phyloP scores from a whole-genome alignment of 35 echinoderm and acorn worm genomes.

The Apostichopus parvimensis region DNA sequence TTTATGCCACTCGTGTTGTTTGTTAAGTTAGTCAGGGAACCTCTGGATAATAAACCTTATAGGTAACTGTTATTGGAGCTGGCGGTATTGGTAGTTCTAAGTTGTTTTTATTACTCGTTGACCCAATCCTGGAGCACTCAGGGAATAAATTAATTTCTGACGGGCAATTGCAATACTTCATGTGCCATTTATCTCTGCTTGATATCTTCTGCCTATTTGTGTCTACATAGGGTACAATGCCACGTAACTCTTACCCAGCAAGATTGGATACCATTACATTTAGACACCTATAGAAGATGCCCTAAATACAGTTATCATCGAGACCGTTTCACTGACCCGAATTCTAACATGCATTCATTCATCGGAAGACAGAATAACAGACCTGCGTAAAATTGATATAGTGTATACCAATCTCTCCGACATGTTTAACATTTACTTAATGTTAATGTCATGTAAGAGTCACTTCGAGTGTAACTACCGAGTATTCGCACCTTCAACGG shows the following conservation, averaged over 20 bases:
- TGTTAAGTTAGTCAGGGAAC: not conserved
- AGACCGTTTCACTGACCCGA: not conserved
- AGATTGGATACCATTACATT: not conserved
- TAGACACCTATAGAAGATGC: not conserved
- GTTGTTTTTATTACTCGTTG: not conserved
- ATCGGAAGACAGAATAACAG: not conserved
- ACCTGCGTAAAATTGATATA: not conserved
- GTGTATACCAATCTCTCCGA: not conserved
- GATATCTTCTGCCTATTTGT: not conserved
- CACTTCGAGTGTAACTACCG: constrained; percentile 1
- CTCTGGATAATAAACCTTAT: not conserved
- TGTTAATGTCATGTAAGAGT: constrained; percentile 26
- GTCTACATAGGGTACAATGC: not conserved
- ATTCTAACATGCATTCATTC: not conserved
- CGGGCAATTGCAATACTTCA: not conserved
- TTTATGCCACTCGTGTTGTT: not conserved
- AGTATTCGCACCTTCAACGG: constrained; percentile 29
- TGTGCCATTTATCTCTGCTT: not conserved
- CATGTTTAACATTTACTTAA: constrained; percentile 45
- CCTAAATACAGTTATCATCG: not conserved
- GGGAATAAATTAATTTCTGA: not conserved
- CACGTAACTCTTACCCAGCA: not conserved
- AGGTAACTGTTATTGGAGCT: not conserved
- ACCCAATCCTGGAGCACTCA: not conserved
- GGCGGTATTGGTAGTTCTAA: not conserved